Conservation (phyloP, 2,113 vertebrate species). For the Tautogolabrus adspersus region DNA sequence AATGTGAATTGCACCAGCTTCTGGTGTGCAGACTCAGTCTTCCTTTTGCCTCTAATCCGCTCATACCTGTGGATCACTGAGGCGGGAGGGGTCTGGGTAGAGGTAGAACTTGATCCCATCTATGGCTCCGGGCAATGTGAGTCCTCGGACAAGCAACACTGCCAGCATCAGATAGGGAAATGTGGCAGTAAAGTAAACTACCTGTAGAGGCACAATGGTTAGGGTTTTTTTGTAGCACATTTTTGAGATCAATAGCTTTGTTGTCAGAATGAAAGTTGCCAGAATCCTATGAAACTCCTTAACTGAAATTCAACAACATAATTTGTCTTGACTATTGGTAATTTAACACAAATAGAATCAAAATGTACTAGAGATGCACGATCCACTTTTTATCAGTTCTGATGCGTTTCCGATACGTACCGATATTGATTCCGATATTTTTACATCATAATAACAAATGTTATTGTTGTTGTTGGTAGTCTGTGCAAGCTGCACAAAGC, state of each 20-base stretch:
- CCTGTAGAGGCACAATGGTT: constrained; percentile 77
- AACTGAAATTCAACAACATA: too few relatives aligned
- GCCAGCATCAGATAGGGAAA: constrained; percentile 94
- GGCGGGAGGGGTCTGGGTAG: constrained; percentile 90
- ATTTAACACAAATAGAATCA: too few relatives aligned
- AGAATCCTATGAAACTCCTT: background rate
- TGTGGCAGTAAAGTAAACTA: constrained; percentile 96
- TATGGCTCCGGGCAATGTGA: constrained; percentile 90
- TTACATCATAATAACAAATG: too few relatives aligned
- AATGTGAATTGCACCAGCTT: too few relatives aligned
- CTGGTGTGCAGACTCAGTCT: too few relatives aligned
- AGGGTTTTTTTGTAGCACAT: background rate
- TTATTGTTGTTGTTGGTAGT: too few relatives aligned
- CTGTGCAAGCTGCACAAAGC: too few relatives aligned
- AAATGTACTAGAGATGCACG: too few relatives aligned
- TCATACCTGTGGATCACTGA: constrained; percentile 92
- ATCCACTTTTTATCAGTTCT: too few relatives aligned
- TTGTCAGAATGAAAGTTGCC: background rate
- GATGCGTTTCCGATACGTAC: too few relatives aligned
- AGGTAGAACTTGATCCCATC: constrained; percentile 94
- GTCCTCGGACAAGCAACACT: constrained; percentile 90
- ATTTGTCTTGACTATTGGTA: too few relatives aligned
- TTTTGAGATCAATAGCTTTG: background rate
- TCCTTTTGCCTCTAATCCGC: background rate
- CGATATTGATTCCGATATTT: too few relatives aligned